Evolutionary conservation across 2,888 invertebrate genomes (phyloP), one percentile per base, ranked within the genome.

Genomic region (Melinaea marsaeus): DNA sequence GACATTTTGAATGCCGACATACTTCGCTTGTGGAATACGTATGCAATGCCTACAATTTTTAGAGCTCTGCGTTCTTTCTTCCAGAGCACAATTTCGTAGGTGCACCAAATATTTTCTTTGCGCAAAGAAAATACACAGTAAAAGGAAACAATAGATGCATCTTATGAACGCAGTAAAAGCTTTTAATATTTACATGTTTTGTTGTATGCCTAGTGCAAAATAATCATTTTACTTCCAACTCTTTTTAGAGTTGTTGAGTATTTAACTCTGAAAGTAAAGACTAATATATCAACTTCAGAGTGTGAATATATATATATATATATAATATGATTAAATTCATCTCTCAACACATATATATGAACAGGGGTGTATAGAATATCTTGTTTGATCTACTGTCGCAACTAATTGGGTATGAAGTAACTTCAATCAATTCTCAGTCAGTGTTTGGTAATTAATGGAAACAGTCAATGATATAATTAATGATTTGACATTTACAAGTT

Each of bases 391-490:
- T 42, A 42, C 42, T 42, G 7, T 9, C 9, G 42, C 42, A 2
- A 42, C 11, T 42, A 42, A 42, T 42, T 32, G 32, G 32, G 7
- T 51, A 51, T 9, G 5, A 32, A 51, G 32, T 32, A 51, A 5
- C 51, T 32, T 51, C 22, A 32, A 51, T 51, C 51, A 22, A 51
- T 51, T 32, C 32, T 51, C 51, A 51, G 32, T 51, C 32, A 51
- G 32, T 51, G 32, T 51, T 22, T 51, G 51, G 32, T 51, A 51
- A 51, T 51, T 51, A 51, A 51, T 32, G 22, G 32, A 32, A 32
- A 32, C 51, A 51, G 51, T 51, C 32, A 51, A 51, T 51, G 32
- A 32, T 9, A 6, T 51, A 51, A 51, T 51, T 51, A 51, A 32
- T 51, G 32, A 9, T 32, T 32, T 42, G 9, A 9, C 9, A 6